Percentiles rank a stretch among this genome's conserved stretches.
These are phyloP conservation scores for Smutsia temminckii DNA, from an alignment of 2,797 vertebrate genomes.

Conservation along the genomic window DNA sequence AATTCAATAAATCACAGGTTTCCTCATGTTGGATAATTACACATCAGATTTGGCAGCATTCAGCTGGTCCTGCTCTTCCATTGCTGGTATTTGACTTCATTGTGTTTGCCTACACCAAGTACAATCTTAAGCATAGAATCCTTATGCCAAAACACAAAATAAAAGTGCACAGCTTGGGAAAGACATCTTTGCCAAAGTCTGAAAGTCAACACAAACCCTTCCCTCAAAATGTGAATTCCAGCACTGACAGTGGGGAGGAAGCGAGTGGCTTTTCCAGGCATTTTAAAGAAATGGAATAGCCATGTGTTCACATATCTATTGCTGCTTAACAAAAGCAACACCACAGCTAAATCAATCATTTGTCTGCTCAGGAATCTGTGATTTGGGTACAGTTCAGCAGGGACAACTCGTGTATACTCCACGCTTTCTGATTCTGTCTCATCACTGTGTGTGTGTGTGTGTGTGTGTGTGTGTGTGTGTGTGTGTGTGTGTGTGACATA, in stretches of 20 bases:
- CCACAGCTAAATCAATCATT: not conserved
- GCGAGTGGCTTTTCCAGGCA: not conserved
- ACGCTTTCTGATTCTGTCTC: not conserved
- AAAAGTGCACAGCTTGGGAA: not conserved
- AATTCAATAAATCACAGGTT: not conserved
- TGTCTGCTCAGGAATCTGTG: not conserved
- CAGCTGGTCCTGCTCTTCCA: not conserved
- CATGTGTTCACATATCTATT: not conserved
- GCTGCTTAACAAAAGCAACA: not conserved
- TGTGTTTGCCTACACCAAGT: not conserved
- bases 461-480: too few relatives aligned
- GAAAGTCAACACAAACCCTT: conserved; percentile 11
- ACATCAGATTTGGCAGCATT: not conserved
- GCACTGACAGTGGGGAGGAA: not conserved
- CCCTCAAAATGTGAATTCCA: not conserved
- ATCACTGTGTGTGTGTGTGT: not conserved
- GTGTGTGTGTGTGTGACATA: not conserved
- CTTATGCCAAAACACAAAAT: not conserved
- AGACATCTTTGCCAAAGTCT: not conserved
- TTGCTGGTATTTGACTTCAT: not conserved
- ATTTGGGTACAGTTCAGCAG: not conserved
- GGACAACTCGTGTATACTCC: not conserved
- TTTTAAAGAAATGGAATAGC: conserved; percentile 37
- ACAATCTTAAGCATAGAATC: not conserved
- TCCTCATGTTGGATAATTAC: not conserved